Evolutionary conservation across 2,797 vertebrate species (phyloP), one percentile per base, ranked within the genome.

Genomic region (Yasuhikotakia modesta): DNA sequence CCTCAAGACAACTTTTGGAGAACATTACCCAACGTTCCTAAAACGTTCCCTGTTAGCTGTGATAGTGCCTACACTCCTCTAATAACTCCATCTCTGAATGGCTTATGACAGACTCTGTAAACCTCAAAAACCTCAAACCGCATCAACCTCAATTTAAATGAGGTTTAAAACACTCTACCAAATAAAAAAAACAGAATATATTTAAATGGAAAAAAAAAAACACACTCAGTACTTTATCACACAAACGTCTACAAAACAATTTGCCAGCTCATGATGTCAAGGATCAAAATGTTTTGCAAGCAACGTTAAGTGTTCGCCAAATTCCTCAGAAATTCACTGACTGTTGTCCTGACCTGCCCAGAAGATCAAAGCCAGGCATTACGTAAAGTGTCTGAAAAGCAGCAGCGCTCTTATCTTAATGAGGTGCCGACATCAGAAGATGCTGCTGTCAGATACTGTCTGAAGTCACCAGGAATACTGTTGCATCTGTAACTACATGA

Each of bases 291-390:
- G 22, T 58, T 46, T 57, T 24, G 64, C 5, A 12, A 14, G 66
- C 66, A 70, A 69, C 24, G 55, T n/a, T 39, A 77, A 69, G 66
- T 46, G 70, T 70, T 52, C 75, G 52, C 24, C 6, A 63, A 63
- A 64, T 65, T 70, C 68, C 71, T 71, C 2, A 70, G 66, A 70
- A 63, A 57, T 57, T 64, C 12, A 48, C 2, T 24, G 76, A 8
- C 68, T 70, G 58, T 78, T 78, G 76, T 78, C 76, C 76, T 53
- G 45, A 55, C 75, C 75, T 77, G 75, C 75, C 66, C 66, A 70
- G 75, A 70, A 77, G 66, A 77, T 77, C 68, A 78, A 78, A 78
- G 68, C 12, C 32, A 53, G 60, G 27, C 76, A 78, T 78, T 78
- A 78, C 48, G 65, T 71, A 71, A 71, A 78, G 76, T 70, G 75